Base-by-base conservation (phyloP, 2,888 invertebrate genomes). In the Lithophane leautieri region DNA sequence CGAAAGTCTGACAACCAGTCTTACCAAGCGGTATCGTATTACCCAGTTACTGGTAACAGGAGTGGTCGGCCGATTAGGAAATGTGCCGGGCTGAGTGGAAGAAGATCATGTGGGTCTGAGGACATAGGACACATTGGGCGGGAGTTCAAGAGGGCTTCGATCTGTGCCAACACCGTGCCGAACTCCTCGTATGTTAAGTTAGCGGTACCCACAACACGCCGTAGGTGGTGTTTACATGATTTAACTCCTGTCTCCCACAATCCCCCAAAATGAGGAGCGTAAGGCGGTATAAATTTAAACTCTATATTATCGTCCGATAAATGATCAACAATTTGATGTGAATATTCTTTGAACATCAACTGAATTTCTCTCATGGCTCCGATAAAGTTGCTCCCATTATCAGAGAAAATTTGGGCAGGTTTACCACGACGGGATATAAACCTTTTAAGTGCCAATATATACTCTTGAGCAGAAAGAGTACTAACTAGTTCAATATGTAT, bases 221-320 rank as follows among this genome's bases (percentile, higher is more conserved):
- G 14, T 2, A 56, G 56, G 56, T 56, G 56, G 25, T 56, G n/a
- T 14, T 56, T 34, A 34, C 56, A 56, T 14, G 14, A n/a, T 44
- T 44, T 44, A 0, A 44, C 44, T 14, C 44, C 44, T 44, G 42
- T 9, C 9, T 42, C 42, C 12, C 61, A 61, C 42, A n/a, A 62
- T 62, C 42, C 62, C 42, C 62, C 62, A 25, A 63, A 63, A 63
- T 63, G 42, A 63, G 62, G 62, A 44, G 62, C 42, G 9, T 63
- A 63, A 12, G 56, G 56, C 56, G 47, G 19, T 50, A 50, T 50
- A n/a, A n/a, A n/a, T 50, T 2, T 19, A 19, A 50, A 19, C 19
- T 50, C 50, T 2, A 50, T 50, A 50, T 19, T 19, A 50, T 50
- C 50, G 19, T 19, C 19, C 7, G 7, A 19, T 19, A 50, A 50